A percentile compares a stretch with the other conserved stretches of the same genome.
Evolutionary conservation across 1,140 invertebrate species (phyloP).

Genomic region (Drosophila mayri): DNA sequence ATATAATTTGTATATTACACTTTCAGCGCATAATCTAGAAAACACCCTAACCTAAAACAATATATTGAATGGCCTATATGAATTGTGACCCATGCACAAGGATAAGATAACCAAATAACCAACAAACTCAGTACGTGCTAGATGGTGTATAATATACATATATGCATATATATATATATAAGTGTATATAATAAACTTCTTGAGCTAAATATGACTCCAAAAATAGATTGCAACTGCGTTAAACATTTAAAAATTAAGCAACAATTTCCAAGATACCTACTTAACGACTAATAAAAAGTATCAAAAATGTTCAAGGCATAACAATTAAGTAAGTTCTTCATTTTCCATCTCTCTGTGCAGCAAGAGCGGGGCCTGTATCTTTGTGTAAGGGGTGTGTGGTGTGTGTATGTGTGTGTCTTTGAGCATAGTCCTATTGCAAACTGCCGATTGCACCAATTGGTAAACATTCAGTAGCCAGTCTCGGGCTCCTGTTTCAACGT

Average conservation of each 20-base stretch:
- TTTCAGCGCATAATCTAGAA: slow-evolving; percentile 59
- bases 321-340: slow-evolving; percentile 76
- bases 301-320: slow-evolving; percentile 76
- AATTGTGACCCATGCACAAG: slow-evolving; percentile 40
- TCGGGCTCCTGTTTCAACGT: slow-evolving; percentile 84
- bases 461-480: slow-evolving; percentile 70
- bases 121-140: slow-evolving; percentile 51
- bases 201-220: slow-evolving; percentile 72
- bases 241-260: slow-evolving; percentile 75
- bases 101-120: slow-evolving; percentile 49
- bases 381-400: slow-evolving; percentile 1
- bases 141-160: slow-evolving; percentile 35
- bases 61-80: slow-evolving; percentile 60
- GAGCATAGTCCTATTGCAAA: slow-evolving; percentile 24
- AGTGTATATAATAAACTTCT: slow-evolving; percentile 43
- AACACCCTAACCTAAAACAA: slow-evolving; percentile 80
- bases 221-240: slow-evolving; percentile 71
- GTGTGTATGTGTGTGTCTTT: slow-evolving; percentile 13
- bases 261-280: slow-evolving; percentile 82
- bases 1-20: slow-evolving; percentile 50
- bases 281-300: slow-evolving; percentile 73
- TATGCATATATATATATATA: slow-evolving; percentile 34
- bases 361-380: slow-evolving; percentile 66
- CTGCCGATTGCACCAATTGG: slow-evolving; percentile 61
- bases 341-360: slow-evolving; percentile 48